Percentiles rank a stretch among this genome's conserved stretches.
These are phyloP conservation scores for Diuraphis noxia DNA, from an alignment of 1,140 invertebrate genomes.

Conservation along the genomic window DNA sequence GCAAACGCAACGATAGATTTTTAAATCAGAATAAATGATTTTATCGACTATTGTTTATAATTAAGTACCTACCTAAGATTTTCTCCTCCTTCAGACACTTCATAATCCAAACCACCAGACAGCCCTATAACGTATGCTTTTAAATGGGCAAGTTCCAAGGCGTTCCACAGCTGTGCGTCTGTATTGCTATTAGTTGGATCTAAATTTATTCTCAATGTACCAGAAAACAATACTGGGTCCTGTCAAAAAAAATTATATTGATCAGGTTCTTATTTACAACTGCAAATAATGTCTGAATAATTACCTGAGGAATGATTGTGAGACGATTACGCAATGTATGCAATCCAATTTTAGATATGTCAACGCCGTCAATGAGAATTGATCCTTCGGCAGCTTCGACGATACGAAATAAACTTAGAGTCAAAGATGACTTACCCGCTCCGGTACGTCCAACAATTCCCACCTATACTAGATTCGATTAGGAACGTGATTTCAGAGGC, in stretches of 20 bases:
- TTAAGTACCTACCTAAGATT: constrained; percentile 79
- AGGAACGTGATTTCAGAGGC: not conserved
- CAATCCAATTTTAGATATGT: constrained; percentile 84
- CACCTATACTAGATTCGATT: constrained; percentile 60
- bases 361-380: constrained; percentile 89
- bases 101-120: constrained; percentile 74
- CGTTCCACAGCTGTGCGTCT: constrained; percentile 80
- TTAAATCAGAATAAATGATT: too few species aligned
- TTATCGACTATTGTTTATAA: not conserved
- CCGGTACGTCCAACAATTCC: constrained; percentile 85
- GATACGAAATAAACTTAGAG: constrained; percentile 82
- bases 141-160: constrained; percentile 77
- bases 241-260: constrained; percentile 58
- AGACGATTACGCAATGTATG: constrained; percentile 84
- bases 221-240: constrained; percentile 87
- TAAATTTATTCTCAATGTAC: constrained; percentile 78
- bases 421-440: constrained; percentile 84
- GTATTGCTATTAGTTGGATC: constrained; percentile 79
- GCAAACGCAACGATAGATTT: too few species aligned
- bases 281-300: not conserved
- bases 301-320: constrained; percentile 86
- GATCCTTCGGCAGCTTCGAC: constrained; percentile 80
- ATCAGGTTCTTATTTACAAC: not conserved
- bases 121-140: constrained; percentile 76
- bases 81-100: constrained; percentile 84